These are phyloP conservation scores for Falco columbarius DNA, from an alignment of 2,797 vertebrate species.

Conservation along the genomic window DNA sequence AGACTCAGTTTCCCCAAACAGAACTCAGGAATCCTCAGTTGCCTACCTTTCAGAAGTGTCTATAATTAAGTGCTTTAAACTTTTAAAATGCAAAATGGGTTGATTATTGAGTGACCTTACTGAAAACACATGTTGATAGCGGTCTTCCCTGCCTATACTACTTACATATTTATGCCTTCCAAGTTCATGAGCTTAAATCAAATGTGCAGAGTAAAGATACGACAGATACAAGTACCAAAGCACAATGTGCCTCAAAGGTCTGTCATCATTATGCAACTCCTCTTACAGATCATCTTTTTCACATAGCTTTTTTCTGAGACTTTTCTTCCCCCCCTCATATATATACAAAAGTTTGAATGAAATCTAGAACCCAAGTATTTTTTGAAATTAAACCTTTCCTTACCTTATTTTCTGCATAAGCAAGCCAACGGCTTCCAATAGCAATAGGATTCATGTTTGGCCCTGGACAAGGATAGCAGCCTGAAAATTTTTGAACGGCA, in stretches of 20 bases:
- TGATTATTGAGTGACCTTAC: not conserved
- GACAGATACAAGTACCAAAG: not conserved
- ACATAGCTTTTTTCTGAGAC: not conserved
- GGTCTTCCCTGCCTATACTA: not conserved
- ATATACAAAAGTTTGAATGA: not conserved
- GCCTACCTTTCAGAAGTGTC: not conserved
- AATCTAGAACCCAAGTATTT: not conserved
- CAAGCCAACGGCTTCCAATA: constrained; percentile 95
- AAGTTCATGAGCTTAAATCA: not conserved
- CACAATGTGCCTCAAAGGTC: not conserved
- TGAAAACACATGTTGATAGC: not conserved
- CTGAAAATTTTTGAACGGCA: constrained; percentile 79
- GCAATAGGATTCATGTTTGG: constrained; percentile 97
- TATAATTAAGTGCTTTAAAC: not conserved
- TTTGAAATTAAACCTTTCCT: not conserved
- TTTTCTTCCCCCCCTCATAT: not conserved
- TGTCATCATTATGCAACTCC: not conserved
- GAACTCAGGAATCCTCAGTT: not conserved
- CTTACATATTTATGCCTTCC: not conserved
- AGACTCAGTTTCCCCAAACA: not conserved
- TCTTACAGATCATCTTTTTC: not conserved
- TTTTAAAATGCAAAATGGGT: not conserved
- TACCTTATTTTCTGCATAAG: constrained; percentile 99
- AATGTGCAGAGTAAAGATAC: not conserved
- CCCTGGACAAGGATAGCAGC: constrained; percentile 96